Conservation (phyloP, 1,140 invertebrate genomes). For the Hyles euphorbiae region DNA sequence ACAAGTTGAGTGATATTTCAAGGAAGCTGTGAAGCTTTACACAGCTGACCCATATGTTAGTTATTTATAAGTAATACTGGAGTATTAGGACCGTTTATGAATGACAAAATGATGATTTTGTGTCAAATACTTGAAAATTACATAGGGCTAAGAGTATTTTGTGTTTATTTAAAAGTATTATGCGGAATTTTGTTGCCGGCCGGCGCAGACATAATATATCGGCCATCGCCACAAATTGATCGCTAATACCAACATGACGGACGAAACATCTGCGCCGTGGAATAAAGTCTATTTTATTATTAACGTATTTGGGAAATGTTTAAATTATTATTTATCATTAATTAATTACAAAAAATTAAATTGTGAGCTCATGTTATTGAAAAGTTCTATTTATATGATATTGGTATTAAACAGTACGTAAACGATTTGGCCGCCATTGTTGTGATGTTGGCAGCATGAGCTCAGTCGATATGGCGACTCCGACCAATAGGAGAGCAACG, state of each 20-base stretch:
- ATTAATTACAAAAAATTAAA: background rate
- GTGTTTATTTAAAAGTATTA: conserved; percentile 7
- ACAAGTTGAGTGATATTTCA: no score
- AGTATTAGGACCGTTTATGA: no score
- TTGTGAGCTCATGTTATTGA: background rate
- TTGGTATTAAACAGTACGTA: conserved; percentile 2
- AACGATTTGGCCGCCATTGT: conserved; percentile 16
- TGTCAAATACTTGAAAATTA: background rate
- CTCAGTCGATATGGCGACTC: conserved; percentile 24
- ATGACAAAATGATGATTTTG: no score
- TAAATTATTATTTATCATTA: background rate
- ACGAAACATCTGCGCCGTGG: conserved; percentile 3
- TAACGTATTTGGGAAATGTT: background rate
- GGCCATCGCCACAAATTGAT: conserved; percentile 2
- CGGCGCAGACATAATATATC: conserved; percentile 1
- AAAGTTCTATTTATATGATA: background rate
- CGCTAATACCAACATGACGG: background rate
- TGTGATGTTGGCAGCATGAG: conserved; percentile 39
- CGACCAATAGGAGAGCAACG: conserved; percentile 37
- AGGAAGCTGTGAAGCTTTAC: no score
- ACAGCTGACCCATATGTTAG: no score
- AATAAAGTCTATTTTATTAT: background rate
- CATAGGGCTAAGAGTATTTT: conserved; percentile 26
- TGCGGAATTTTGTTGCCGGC: conserved; percentile 1
- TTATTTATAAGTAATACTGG: no score